These are phyloP conservation scores for Malurus cyaneus DNA, from an alignment of 2,113 vertebrate genomes.

Conservation along the genomic window DNA sequence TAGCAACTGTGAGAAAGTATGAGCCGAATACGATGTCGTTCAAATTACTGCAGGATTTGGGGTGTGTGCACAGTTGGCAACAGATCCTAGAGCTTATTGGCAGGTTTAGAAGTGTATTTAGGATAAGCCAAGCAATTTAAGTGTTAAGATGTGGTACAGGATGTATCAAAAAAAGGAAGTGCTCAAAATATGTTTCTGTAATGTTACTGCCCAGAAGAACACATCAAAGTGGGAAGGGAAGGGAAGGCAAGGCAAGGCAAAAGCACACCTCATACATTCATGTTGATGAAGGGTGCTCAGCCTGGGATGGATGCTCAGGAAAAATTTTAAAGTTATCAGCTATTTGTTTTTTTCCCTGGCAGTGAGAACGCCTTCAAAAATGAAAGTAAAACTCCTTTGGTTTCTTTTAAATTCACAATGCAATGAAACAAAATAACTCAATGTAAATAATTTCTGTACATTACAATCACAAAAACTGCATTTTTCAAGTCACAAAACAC, in stretches of 20 bases:
- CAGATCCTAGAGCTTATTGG: neutral
- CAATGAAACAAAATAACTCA: conserved; percentile 1
- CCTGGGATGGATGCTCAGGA: neutral
- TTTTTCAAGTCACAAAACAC: conserved; percentile 41
- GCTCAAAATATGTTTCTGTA: neutral
- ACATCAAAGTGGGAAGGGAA: neutral
- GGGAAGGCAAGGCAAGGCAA: no score
- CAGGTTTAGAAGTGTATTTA: neutral
- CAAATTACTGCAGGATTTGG: neutral
- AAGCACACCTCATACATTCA: neutral
- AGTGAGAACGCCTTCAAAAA: neutral
- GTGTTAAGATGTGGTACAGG: neutral
- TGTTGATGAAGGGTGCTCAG: neutral
- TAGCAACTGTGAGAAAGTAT: neutral
- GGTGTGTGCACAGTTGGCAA: neutral
- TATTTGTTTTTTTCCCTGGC: neutral
- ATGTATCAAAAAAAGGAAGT: neutral
- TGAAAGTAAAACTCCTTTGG: neutral
- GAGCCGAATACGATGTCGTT: neutral
- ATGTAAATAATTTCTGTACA: neutral
- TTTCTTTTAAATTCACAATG: neutral
- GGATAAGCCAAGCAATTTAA: neutral
- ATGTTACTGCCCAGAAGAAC: neutral
- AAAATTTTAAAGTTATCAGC: neutral
- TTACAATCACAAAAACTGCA: neutral